Percentiles rank a stretch among this genome's conserved stretches.
Evolutionary conservation across 2,888 invertebrate species (phyloP).

Genomic region (Zeuzera pyrina): DNA sequence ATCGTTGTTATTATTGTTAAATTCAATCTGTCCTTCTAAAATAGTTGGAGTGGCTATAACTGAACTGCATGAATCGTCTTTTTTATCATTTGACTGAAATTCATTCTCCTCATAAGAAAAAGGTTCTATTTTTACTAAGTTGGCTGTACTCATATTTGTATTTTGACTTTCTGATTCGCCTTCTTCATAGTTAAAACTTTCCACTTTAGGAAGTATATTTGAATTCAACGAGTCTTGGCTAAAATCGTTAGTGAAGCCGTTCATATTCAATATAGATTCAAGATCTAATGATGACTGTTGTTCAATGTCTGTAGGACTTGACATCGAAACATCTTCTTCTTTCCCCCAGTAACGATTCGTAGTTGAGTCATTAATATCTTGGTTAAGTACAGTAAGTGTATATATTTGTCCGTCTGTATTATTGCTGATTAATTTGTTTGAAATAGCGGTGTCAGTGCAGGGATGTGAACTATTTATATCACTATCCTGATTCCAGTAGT

Average conservation of each 20-base stretch:
- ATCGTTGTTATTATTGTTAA: slow-evolving; percentile 85
- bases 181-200: slow-evolving; percentile 83
- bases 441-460: slow-evolving; percentile 62
- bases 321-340: slow-evolving; percentile 76
- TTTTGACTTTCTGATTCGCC: slow-evolving; percentile 85
- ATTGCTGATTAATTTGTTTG: slow-evolving; percentile 63
- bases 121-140: slow-evolving; percentile 65
- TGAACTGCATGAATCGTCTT: slow-evolving; percentile 53
- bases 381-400: slow-evolving; percentile 89
- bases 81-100: slow-evolving; percentile 51
- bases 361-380: slow-evolving; percentile 78
- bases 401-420: slow-evolving; percentile 89
- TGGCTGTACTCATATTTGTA: slow-evolving; percentile 77
- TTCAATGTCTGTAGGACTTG: slow-evolving; percentile 74
- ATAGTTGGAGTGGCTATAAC: slow-evolving; percentile 65
- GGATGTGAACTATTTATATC: slow-evolving; percentile 69
- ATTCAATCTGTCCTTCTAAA: slow-evolving; percentile 68
- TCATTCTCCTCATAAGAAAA: slow-evolving; percentile 56
- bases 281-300: slow-evolving; percentile 79
- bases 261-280: slow-evolving; percentile 84
- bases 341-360: slow-evolving; percentile 78
- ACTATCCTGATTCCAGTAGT: slow-evolving; percentile 83
- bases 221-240: slow-evolving; percentile 68
- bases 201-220: slow-evolving; percentile 76
- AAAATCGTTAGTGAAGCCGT: slow-evolving; percentile 74